Conservation (phyloP, 2,888 invertebrate genomes). For the Alcis repandata region DNA sequence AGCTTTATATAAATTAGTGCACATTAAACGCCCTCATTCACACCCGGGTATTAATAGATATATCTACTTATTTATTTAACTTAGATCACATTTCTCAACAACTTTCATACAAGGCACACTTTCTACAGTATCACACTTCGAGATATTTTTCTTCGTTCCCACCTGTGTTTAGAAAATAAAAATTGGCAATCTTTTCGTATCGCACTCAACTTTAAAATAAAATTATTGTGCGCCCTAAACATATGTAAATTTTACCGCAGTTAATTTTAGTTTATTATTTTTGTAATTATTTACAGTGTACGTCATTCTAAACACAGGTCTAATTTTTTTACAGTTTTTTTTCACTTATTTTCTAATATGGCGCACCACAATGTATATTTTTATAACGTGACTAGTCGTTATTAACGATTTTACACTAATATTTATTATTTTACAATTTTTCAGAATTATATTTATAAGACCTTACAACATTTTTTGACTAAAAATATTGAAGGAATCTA, state of each 20-base stretch:
- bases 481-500: conserved; percentile 66
- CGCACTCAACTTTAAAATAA: not conserved
- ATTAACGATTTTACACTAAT: conserved; percentile 50
- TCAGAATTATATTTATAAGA: conserved; percentile 32
- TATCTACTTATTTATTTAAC: conserved; percentile 59
- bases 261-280: not conserved
- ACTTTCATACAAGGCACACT: conserved; percentile 64
- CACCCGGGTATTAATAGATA: conserved; percentile 43
- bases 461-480: conserved; percentile 53
- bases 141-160: conserved; percentile 56
- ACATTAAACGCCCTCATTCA: conserved; percentile 23
- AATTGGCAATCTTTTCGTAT: conserved; percentile 11
- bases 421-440: conserved; percentile 37
- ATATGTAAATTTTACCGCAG: not conserved
- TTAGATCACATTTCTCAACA: conserved; percentile 78
- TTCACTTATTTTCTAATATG: conserved; percentile 60
- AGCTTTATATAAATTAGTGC: conserved; percentile 36
- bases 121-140: conserved; percentile 71
- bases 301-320: conserved; percentile 25
- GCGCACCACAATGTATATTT: conserved; percentile 58
- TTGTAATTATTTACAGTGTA: conserved; percentile 4
- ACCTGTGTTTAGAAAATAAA: conserved; percentile 30
- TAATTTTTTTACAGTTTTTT: conserved; percentile 46
- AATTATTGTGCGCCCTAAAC: not conserved
- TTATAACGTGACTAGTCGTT: conserved; percentile 52